A percentile compares a stretch with the other conserved stretches of the same genome.
These are phyloP conservation scores for Pseudopleuronectes americanus DNA, from an alignment of 2,797 vertebrate species.

Conservation along the genomic window DNA sequence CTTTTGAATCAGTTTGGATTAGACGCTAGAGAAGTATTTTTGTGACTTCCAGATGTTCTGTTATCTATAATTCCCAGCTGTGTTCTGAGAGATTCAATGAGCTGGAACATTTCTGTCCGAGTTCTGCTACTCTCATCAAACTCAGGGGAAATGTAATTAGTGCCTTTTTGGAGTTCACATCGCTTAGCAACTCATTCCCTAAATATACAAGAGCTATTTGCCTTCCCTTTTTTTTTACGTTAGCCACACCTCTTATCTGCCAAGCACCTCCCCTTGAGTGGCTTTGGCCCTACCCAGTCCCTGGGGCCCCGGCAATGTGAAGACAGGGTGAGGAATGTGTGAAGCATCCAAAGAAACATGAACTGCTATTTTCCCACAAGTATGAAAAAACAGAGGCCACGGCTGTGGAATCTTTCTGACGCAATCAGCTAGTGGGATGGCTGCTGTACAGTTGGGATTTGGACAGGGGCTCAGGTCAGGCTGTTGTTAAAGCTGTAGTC, in stretches of 20 bases:
- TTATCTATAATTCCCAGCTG: conserved; percentile 84
- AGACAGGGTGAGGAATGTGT: conserved; percentile 89
- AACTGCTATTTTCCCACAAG: conserved; percentile 95
- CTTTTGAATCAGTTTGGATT: conserved; percentile 75
- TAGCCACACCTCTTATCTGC: conserved; percentile 73
- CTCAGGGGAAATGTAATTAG: conserved; percentile 80
- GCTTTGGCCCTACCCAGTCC: conserved; percentile 72
- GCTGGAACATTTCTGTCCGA: conserved; percentile 79
- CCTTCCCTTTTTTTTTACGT: conserved; percentile 61
- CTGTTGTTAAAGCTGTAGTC: conserved; percentile 70
- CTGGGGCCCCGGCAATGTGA: conserved; percentile 82
- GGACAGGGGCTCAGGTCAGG: conserved; percentile 69
- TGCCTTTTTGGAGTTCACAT: conserved; percentile 73
- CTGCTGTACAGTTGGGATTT: conserved; percentile 69
- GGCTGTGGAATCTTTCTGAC: conserved; percentile 85
- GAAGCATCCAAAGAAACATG: conserved; percentile 90
- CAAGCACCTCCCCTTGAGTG: conserved; percentile 68
- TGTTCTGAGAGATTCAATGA: conserved; percentile 79
- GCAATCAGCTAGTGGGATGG: conserved; percentile 77
- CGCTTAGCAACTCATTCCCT: conserved; percentile 72
- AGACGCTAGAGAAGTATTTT: conserved; percentile 75
- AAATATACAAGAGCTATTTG: conserved; percentile 71
- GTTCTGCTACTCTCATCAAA: conserved; percentile 82
- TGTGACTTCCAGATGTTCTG: conserved; percentile 82
- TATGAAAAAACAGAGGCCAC: conserved; percentile 85